Base-by-base conservation (phyloP, 2,113 vertebrate genomes). In the Athene cunicularia region DNA sequence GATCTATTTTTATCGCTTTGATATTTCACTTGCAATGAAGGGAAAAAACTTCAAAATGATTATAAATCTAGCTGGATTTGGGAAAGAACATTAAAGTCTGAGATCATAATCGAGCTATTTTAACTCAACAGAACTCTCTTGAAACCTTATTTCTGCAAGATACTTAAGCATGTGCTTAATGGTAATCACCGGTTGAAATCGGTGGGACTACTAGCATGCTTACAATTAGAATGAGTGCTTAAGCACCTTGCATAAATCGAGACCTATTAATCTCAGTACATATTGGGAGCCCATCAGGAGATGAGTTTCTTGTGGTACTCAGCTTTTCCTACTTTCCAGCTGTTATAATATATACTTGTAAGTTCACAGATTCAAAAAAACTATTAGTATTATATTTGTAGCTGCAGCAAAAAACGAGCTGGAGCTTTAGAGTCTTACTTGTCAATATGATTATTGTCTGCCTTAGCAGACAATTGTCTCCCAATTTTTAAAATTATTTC, bases 101-200 rank as follows among this genome's bases (percentile, higher is more conserved):
- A 84, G 73, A 79, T 83, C 60, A 39, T 80, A 95, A 93, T 64
- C 9, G 26, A 94, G 79, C 14, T 94, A 90, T 90, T 94, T 49
- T 58, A 93, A 73, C 74, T 83, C 76, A 76, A 49, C 28, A 77
- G 53, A 88, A 62, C 37, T 81, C 63, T 80, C 75, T 82, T 88
- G 64, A 80, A 91, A 50, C 47, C 64, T 88, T 74, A 74, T 71
- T 88, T 93, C 45, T 84, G 41, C 50, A 59, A 84, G 82, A 86
- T 67, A 59, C 72, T 86, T 88, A 90, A 92, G 72, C 71, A 92
- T 59, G 60, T 95, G 59, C 75, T 86, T 91, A 92, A 93, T 35
- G 68, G 60, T 84, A 92, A 97, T 88, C 82, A 88, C 58, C 30
- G 88, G 52, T 71, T 94, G 67, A 94, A 92, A 93, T n/a, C 6